Evolutionary conservation across 2,113 vertebrate species (phyloP).

Genomic region (Dipodomys stephensi): DNA sequence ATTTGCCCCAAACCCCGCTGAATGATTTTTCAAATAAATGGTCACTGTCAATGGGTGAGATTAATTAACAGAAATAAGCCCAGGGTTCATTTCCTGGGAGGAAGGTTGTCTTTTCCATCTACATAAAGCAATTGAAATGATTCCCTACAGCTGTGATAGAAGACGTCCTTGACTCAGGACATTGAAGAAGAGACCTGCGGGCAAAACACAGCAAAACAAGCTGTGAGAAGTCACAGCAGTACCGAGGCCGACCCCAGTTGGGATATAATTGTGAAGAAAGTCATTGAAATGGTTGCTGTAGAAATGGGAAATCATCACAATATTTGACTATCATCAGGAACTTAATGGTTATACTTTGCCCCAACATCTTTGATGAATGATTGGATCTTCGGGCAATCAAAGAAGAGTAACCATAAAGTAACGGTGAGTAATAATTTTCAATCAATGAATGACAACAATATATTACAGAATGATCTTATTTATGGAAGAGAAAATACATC

Average conservation of each 20-base stretch:
- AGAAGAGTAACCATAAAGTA: conserved; percentile 12
- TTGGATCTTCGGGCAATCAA: conserved; percentile 35
- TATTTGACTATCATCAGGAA: conserved; percentile 25
- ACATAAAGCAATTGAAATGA: conserved; percentile 38
- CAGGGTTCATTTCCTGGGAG: background rate
- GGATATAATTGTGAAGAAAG: conserved; percentile 57
- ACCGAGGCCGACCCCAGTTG: conserved; percentile 1
- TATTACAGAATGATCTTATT: background rate
- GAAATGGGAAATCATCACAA: conserved; percentile 45
- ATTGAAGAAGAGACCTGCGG: conserved; percentile 45
- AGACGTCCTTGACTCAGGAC: conserved; percentile 45
- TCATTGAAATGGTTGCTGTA: background rate
- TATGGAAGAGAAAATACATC: background rate
- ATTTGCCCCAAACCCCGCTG: conserved; percentile 20
- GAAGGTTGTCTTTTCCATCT: background rate
- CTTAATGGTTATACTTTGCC: background rate
- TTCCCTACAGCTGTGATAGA: conserved; percentile 4
- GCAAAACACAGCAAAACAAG: background rate
- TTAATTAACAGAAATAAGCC: conserved; percentile 35
- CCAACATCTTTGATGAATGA: background rate
- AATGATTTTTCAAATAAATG: conserved; percentile 27
- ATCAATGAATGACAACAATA: conserved; percentile 16
- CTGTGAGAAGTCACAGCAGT: background rate
- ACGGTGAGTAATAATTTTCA: conserved; percentile 35
- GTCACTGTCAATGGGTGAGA: background rate